A percentile compares a stretch with the other conserved stretches of the same genome.
phyloP scores from a whole-genome alignment of 2,888 invertebrate species.

The Melinopterus prodromus region DNA sequence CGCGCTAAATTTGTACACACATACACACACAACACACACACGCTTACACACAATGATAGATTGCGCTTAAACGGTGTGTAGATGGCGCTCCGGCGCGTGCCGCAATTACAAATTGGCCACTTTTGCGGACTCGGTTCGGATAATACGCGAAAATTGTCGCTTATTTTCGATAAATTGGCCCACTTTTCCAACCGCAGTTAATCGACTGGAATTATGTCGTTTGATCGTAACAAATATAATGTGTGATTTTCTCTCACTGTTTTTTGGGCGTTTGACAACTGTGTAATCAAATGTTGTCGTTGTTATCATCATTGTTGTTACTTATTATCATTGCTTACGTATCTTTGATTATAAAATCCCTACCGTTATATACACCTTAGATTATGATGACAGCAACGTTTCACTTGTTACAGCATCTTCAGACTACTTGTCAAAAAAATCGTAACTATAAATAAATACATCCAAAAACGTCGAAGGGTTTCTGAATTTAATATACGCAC shows the following conservation, averaged over 20 bases:
- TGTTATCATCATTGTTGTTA: too few relatives aligned
- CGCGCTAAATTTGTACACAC: background rate
- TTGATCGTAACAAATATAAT: background rate
- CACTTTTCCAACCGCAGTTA: background rate
- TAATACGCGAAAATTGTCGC: constrained; percentile 20
- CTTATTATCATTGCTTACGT: too few relatives aligned
- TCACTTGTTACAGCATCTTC: too few relatives aligned
- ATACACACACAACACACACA: constrained; percentile 5
- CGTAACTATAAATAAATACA: too few relatives aligned
- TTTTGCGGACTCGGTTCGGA: constrained; percentile 13
- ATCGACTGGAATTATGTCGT: background rate
- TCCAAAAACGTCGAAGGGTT: too few relatives aligned
- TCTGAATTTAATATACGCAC: too few relatives aligned
- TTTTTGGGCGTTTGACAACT: background rate
- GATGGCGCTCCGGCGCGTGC: constrained; percentile 9
- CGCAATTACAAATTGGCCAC: constrained; percentile 23
- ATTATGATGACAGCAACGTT: too few relatives aligned
- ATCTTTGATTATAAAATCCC: too few relatives aligned
- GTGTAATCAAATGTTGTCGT: background rate
- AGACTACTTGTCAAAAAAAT: too few relatives aligned
- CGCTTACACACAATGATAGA: constrained; percentile 11
- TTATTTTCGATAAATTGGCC: constrained; percentile 15
- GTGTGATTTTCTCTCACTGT: background rate
- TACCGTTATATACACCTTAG: too few relatives aligned
- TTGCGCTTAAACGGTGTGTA: constrained; percentile 14